Percentiles rank a stretch among this genome's conserved stretches.
Conservation (phyloP, 1,140 invertebrate species). For the Bombus confusus region DNA sequence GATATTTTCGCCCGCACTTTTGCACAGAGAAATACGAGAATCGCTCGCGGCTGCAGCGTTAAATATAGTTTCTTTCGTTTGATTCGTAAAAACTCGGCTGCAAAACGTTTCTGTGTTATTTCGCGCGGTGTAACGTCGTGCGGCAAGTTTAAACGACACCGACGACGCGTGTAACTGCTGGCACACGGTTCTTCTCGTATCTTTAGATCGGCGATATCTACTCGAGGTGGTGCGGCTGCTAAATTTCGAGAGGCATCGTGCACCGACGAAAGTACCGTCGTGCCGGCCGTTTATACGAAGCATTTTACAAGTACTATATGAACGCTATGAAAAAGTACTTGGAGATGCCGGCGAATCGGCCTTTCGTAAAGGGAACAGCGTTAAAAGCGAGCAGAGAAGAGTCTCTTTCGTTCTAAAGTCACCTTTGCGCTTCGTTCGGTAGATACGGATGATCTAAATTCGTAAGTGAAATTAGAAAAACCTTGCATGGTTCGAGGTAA, state of each 20-base stretch:
- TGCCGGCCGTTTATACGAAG: background rate
- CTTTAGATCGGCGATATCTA: background rate
- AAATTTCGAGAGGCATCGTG: conserved; percentile 28
- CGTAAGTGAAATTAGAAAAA: too few species aligned
- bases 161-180: background rate
- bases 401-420: background rate
- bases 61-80: too few species aligned
- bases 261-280: background rate
- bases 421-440: background rate
- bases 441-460: background rate
- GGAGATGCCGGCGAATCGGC: conserved; percentile 19
- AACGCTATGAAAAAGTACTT: conserved; percentile 33
- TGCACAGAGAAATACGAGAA: too few species aligned
- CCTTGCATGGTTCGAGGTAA: too few species aligned
- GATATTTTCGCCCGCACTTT: too few species aligned
- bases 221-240: background rate
- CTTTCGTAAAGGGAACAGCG: background rate
- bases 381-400: background rate
- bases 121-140: background rate
- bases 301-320: conserved; percentile 10
- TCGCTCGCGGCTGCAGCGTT: too few species aligned
- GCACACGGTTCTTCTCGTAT: background rate
- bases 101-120: background rate
- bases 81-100: too few species aligned
- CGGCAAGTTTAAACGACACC: background rate